phyloP scores from a whole-genome alignment of 2,797 vertebrate species.

The Channallabes apus region DNA sequence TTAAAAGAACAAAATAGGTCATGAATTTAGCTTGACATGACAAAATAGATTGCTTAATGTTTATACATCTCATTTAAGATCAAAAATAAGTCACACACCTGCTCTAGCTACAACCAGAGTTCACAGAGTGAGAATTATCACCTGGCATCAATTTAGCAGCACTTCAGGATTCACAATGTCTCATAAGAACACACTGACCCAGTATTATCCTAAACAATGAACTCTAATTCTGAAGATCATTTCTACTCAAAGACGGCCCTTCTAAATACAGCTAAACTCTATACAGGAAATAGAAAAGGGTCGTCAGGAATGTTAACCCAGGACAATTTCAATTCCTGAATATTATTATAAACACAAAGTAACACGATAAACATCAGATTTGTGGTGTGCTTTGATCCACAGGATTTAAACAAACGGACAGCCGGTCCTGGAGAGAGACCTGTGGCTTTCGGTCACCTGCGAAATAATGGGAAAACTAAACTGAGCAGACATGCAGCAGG shows the following conservation, averaged over 20 bases:
- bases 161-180: conserved; percentile 36
- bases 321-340: background rate
- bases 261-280: background rate
- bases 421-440: conserved; percentile 5
- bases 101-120: background rate
- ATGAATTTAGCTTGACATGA: background rate
- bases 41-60: background rate
- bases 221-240: background rate
- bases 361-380: background rate
- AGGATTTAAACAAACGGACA: conserved; percentile 11
- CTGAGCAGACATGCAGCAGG: conserved; percentile 40
- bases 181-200: conserved; percentile 32
- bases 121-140: conserved; percentile 10
- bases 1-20: background rate
- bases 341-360: background rate
- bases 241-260: background rate
- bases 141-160: conserved; percentile 24
- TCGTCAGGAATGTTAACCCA: background rate
- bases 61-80: background rate
- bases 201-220: conserved; percentile 15
- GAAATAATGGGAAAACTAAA: conserved; percentile 43
- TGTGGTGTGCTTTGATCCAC: background rate
- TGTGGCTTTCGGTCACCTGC: conserved; percentile 9
- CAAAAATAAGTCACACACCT: background rate
- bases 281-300: no score